Base-by-base conservation (phyloP, 2,113 vertebrate species). In the Artemisiospiza belli region DNA sequence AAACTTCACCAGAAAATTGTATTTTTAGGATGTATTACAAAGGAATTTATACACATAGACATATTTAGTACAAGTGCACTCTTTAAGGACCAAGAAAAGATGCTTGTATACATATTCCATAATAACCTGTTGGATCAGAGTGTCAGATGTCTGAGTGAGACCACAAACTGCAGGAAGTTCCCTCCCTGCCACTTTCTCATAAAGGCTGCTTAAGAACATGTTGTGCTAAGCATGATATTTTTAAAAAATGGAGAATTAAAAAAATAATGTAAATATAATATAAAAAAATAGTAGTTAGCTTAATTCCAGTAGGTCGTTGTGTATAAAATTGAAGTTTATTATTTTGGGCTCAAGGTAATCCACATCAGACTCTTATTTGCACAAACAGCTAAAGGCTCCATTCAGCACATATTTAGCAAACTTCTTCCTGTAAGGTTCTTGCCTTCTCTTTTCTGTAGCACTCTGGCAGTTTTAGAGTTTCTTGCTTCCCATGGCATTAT, bases 81-180 rank as follows among this genome's bases (percentile, higher is more conserved):
- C n/a, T 86, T 92, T 43, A 39, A 70, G 70, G 61, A 28, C 46
- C 41, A 54, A 66, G 72, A 74, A 41, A 64, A 87, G 63, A 44
- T 80, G 63, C 55, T 81, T 86, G 31, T 83, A 21, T 74, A 37
- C 83, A 43, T 70, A 39, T 37, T 69, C 62, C 15, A 25, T 83
- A 83, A 66, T 83, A 81, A 54, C 37, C 43, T 91, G 22, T 62
- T 86, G 80, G 51, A 58, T 80, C 41, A 1, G 27, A 30, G 10
- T 68, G 49, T 90, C 1, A 0, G 30, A 41, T 86, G 58, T 44
- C 51, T 57, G 51, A 58, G 28, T 66, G 67, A 91, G 92, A 62
- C 87, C 89, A 86, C 58, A 78, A 69, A 37, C 64, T 89, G 31
- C 51, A 46, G 68, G 91, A 94, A 94, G 80, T 78, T 95, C 43